These are phyloP conservation scores for Nasonia vitripennis DNA, from an alignment of 1,140 invertebrate species.

Conservation along the genomic window DNA sequence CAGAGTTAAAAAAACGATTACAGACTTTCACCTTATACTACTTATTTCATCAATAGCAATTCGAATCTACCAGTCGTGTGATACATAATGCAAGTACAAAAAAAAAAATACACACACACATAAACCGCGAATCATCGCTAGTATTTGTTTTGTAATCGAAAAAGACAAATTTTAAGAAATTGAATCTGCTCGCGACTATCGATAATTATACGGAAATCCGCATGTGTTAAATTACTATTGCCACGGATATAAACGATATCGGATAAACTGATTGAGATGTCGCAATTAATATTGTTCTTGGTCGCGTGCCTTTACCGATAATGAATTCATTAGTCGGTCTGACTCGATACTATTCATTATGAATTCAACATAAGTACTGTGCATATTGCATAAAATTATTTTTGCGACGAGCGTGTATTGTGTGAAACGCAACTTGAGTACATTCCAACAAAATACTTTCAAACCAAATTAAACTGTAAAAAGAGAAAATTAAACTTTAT, in stretches of 20 bases:
- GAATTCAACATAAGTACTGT: not conserved
- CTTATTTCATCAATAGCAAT: not conserved
- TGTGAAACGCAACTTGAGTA: conserved; percentile 66
- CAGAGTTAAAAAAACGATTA: not conserved
- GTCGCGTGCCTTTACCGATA: not conserved
- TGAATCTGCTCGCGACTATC: not conserved
- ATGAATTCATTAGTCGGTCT: not conserved
- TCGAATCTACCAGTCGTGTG: not conserved
- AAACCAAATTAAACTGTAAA: conserved; percentile 59
- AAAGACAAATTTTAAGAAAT: not conserved
- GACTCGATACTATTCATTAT: not conserved
- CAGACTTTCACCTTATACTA: not conserved
- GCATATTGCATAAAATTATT: not conserved
- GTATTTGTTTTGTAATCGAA: not conserved
- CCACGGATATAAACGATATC: not conserved
- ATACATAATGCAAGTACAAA: not conserved
- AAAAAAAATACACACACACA: not conserved
- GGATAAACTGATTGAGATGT: not conserved
- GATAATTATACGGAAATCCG: not conserved
- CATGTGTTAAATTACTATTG: not conserved
- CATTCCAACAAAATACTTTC: conserved; percentile 67
- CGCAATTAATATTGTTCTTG: not conserved
- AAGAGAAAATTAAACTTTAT: conserved; percentile 39
- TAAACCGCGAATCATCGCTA: not conserved
- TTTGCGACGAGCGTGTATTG: conserved; percentile 54